Evolutionary conservation across 2,113 vertebrate genomes (phyloP).

Genomic region (Aldabrachelys gigantea): DNA sequence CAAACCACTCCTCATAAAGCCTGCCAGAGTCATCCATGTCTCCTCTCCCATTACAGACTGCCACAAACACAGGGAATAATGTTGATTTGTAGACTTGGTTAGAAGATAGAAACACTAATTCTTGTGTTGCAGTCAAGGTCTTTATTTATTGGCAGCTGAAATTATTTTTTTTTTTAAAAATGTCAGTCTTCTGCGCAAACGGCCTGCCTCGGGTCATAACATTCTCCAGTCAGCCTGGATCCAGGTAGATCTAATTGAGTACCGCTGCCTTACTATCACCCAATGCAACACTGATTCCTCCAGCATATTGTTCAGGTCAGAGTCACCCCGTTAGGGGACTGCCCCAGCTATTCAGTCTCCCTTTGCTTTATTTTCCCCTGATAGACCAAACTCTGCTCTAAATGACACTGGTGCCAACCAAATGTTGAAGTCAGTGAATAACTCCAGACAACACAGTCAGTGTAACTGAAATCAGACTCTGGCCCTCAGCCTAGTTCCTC

Average conservation of each 20-base stretch:
- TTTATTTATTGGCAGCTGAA: background rate
- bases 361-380: slow-evolving; percentile 16
- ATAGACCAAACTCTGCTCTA: background rate
- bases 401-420: background rate
- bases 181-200: background rate
- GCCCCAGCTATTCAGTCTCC: background rate
- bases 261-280: background rate
- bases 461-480: background rate
- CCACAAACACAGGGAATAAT: too few relatives aligned
- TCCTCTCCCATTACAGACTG: too few relatives aligned
- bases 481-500: too few relatives aligned
- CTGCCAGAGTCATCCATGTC: too few relatives aligned
- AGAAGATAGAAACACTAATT: background rate
- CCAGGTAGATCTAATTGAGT: background rate
- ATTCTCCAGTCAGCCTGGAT: background rate
- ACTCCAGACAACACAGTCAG: background rate
- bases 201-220: background rate
- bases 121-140: background rate
- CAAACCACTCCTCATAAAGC: too few relatives aligned
- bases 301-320: background rate
- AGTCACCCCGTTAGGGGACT: background rate
- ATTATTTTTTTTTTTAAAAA: background rate
- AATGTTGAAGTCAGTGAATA: background rate
- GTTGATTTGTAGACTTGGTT: too few relatives aligned
- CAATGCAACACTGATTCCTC: background rate